Evolutionary conservation across 2,888 invertebrate species (phyloP).

Genomic region (Muschampia plurimacula): DNA sequence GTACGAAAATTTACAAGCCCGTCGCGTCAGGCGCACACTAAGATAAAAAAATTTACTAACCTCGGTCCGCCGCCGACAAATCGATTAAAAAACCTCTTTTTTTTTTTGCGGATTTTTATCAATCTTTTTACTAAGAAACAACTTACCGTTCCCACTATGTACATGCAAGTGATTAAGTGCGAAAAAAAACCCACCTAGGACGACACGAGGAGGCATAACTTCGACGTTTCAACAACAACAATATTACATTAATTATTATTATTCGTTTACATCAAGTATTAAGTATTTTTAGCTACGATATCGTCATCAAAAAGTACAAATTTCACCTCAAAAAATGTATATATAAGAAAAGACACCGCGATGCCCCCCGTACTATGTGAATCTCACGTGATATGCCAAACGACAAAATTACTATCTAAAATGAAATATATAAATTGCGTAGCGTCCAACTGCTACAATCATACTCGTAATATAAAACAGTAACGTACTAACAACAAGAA

Average conservation of each 20-base stretch:
- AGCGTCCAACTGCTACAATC: conserved; percentile 53
- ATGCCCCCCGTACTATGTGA: conserved; percentile 67
- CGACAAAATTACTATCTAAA: conserved; percentile 74
- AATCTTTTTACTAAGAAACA: conserved; percentile 65
- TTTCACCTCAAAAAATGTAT: conserved; percentile 53
- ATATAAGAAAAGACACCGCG: conserved; percentile 56
- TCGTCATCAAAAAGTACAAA: conserved; percentile 70
- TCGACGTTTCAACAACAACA: conserved; percentile 66
- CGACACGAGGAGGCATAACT: conserved; percentile 66
- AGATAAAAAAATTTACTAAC: conserved; percentile 65
- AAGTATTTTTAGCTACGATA: conserved; percentile 54
- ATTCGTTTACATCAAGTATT: conserved; percentile 45
- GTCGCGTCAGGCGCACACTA: conserved; percentile 53
- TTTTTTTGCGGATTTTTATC: conserved; percentile 72
- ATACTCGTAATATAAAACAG: conserved; percentile 58
- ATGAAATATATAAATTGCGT: conserved; percentile 50
- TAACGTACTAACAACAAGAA: conserved; percentile 62
- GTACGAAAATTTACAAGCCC: conserved; percentile 66
- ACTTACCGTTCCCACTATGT: conserved; percentile 65
- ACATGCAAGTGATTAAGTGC: conserved; percentile 75
- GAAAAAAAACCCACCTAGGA: conserved; percentile 66
- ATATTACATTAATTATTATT: conserved; percentile 45
- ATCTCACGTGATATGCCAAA: conserved; percentile 75
- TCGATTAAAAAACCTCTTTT: conserved; percentile 69
- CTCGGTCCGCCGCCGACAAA: conserved; percentile 70